Evolutionary conservation across 2,888 invertebrate genomes (phyloP).

Genomic region (Sialis lutaria): DNA sequence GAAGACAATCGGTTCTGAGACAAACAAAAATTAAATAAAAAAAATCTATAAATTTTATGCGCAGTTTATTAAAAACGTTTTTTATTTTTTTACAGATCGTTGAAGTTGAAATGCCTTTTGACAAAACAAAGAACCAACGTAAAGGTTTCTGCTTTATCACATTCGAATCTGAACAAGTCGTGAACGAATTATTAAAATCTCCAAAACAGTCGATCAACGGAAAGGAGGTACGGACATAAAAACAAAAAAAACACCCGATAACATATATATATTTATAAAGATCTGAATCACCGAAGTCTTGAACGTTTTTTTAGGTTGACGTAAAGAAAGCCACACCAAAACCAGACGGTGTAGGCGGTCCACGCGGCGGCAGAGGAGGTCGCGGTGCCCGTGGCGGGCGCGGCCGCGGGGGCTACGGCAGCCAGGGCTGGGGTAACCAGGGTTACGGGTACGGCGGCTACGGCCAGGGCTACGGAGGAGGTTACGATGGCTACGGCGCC

Average conservation of each 20-base stretch:
- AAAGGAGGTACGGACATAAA: conserved; percentile 51
- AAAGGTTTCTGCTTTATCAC: conserved; percentile 97
- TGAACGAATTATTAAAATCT: conserved; percentile 77
- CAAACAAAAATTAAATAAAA: conserved; percentile 23
- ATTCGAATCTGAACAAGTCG: conserved; percentile 88
- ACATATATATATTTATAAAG: not conserved
- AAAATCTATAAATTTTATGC: conserved; percentile 27
- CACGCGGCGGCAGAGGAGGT: conserved; percentile 43
- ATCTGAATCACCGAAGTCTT: conserved; percentile 6
- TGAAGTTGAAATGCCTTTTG: conserved; percentile 93
- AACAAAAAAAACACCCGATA: not conserved
- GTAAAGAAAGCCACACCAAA: conserved; percentile 91
- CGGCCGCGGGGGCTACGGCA: conserved; percentile 47
- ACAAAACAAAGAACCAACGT: conserved; percentile 91
- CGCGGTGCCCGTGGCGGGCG: conserved; percentile 49
- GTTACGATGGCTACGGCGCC: conserved; percentile 57
- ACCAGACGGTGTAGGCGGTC: conserved; percentile 53
- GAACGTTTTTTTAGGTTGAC: conserved; percentile 45
- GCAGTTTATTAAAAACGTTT: conserved; percentile 26
- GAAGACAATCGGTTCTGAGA: conserved; percentile 5
- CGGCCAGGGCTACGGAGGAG: conserved; percentile 54
- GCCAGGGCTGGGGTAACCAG: conserved; percentile 45
- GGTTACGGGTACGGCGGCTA: conserved; percentile 48
- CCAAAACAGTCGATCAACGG: conserved; percentile 87
- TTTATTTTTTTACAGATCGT: conserved; percentile 50